These are phyloP conservation scores for Caracal caracal DNA, from an alignment of 2,113 vertebrate species.

Conservation along the genomic window DNA sequence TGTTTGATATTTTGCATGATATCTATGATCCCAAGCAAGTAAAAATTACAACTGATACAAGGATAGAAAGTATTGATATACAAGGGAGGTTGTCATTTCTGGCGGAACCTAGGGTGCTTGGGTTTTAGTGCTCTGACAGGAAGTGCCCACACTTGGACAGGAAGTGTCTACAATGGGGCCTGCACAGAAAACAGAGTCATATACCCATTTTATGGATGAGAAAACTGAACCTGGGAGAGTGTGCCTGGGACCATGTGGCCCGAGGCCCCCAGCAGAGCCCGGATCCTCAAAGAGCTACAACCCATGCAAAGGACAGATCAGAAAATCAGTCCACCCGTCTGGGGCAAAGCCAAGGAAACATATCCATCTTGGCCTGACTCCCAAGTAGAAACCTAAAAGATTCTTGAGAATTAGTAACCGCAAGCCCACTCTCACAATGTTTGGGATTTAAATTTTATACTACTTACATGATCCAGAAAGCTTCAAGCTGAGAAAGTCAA, in stretches of 20 bases:
- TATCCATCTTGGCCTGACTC: background rate
- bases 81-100: background rate
- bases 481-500: background rate
- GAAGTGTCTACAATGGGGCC: background rate
- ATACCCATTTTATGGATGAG: too few species aligned
- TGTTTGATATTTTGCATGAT: background rate
- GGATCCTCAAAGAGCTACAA: background rate
- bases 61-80: background rate
- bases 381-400: background rate
- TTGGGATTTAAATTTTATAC: background rate
- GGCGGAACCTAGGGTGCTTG: background rate
- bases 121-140: background rate
- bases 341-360: background rate
- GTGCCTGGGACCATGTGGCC: background rate
- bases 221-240: too few species aligned
- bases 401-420: background rate
- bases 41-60: background rate
- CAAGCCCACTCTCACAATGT: background rate
- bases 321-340: background rate
- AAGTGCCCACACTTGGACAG: background rate
- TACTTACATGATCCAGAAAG: background rate
- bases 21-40: background rate
- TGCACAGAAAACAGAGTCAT: background rate
- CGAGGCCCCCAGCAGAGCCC: background rate
- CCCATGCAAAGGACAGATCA: background rate